Conservation (phyloP, 2,113 vertebrate genomes). For the Rhadina sibilatrix region DNA sequence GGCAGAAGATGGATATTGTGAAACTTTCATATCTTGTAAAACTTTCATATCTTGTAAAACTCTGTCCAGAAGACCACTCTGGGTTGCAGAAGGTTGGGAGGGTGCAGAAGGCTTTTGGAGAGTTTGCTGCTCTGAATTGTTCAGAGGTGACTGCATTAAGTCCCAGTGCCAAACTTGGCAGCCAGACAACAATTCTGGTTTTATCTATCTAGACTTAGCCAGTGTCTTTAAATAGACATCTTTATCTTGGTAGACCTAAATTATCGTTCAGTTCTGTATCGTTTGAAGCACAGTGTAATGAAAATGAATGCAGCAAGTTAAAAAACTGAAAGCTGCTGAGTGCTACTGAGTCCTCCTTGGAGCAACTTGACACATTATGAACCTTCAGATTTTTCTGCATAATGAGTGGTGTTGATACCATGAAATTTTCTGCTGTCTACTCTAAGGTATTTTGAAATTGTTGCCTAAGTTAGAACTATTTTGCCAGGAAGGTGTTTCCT, state of each 20-base stretch:
- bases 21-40: neutral
- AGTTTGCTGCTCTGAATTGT: neutral
- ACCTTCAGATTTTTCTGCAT: neutral
- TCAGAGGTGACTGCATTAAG: neutral
- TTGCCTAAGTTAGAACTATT: neutral
- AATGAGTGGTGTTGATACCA: neutral
- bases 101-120: neutral
- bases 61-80: neutral
- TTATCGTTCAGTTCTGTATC: neutral
- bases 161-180: neutral
- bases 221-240: neutral
- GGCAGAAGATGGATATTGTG: fast-evolving
- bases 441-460: neutral
- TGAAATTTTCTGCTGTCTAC: neutral
- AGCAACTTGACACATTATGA: neutral
- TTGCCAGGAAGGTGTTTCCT: neutral
- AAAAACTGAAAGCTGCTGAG: neutral
- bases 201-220: neutral
- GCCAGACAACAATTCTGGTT: neutral
- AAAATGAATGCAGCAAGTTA: neutral
- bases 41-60: neutral
- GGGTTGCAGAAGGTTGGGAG: neutral
- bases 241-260: neutral
- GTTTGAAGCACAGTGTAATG: neutral
- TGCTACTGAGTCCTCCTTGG: neutral